Evolutionary conservation across 2,888 invertebrate species (phyloP), one percentile per base, ranked within the genome.

Genomic region (Machimus rusticus): DNA sequence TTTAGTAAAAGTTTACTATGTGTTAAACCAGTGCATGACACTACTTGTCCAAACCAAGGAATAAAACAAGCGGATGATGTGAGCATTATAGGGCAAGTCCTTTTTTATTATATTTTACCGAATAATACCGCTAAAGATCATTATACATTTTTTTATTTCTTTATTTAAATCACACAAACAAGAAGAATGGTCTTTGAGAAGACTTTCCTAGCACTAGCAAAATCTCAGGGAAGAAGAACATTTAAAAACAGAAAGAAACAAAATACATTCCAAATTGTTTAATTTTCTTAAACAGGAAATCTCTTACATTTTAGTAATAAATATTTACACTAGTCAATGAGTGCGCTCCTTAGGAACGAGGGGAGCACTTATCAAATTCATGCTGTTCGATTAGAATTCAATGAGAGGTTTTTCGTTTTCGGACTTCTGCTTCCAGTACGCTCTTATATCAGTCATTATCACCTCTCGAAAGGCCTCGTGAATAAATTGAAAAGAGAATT

Each of bases 391-490:
- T 91, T 90, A 93, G 89, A 92, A 90, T 89, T 92, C 90, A 88
- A 93, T 92, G 4, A 93, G 89, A 31, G 92, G 93, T 88, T 91
- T 90, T 14, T 88, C 86, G 84, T 89, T 89, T 12, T 90, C 86
- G 86, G 89, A 89, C 57, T 90, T 91, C 57, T 90, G 89, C 51
- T 90, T 88, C 46, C 90, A 90, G 89, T 92, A 91, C 12, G 90
- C 90, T 9, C 89, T 88, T 19, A 92, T 90, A 88, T 92, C 92
- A 8, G 90, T 89, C 90, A 92, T 90, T 37, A 92, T 90, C 74
- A 90, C 87, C 46, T 89, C 87, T 12, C 91, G 91, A 89, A 91
- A 91, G 57, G 89, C 89, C 87, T 93, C 92, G 79, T 93, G 92
- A n/a, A 89, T 87, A 57, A 55, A 87, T 57, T 74, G 43, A 89